Conservation (phyloP, 2,113 vertebrate genomes). For the Mastomys natalensis region DNA sequence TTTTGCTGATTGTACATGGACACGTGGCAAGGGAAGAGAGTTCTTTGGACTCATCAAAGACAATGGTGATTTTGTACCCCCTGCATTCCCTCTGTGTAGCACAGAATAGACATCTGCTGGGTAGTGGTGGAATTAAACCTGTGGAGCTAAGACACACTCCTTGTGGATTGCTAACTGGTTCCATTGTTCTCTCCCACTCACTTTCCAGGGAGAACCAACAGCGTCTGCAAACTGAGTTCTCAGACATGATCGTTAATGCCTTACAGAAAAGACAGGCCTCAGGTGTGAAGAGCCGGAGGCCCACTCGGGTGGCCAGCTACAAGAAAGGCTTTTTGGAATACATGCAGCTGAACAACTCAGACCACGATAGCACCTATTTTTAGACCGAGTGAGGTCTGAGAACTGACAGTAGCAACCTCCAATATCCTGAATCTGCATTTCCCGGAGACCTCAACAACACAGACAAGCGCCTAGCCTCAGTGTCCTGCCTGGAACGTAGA, state of each 20-base stretch:
- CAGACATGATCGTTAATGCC: constrained; percentile 92
- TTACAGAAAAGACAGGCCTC: constrained; percentile 88
- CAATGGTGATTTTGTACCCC: neutral
- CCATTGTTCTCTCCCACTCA: constrained; percentile 4
- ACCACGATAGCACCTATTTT: constrained; percentile 89
- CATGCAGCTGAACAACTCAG: constrained; percentile 92
- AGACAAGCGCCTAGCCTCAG: neutral
- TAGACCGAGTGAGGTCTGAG: constrained; percentile 78
- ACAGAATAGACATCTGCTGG: neutral
- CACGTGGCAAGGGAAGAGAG: neutral
- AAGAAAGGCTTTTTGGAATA: constrained; percentile 91
- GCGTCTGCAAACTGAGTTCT: constrained; percentile 94
- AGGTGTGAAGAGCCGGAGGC: constrained; percentile 82
- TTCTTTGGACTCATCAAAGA: neutral
- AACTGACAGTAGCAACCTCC: neutral
- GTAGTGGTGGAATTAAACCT: neutral
- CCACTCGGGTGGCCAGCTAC: constrained; percentile 84
- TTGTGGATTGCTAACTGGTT: neutral
- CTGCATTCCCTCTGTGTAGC: neutral
- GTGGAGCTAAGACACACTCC: neutral
- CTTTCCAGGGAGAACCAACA: constrained; percentile 95
- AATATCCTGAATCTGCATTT: neutral
- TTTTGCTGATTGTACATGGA: neutral
- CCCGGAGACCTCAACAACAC: constrained; percentile 13
- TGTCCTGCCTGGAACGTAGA: neutral